Conservation (phyloP, 2,888 invertebrate species). For the Mantis religiosa region DNA sequence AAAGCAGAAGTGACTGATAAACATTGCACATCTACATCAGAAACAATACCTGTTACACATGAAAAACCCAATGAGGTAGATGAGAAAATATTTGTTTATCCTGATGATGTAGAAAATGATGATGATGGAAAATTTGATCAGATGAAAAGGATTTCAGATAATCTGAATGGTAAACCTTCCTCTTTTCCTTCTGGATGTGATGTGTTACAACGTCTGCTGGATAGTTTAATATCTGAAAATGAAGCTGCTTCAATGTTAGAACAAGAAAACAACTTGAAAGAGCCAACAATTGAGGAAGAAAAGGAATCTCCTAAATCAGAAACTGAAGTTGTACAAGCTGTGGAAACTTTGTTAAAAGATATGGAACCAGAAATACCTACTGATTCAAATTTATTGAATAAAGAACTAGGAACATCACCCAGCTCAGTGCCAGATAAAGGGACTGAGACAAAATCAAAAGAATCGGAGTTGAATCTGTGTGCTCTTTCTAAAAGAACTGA, state of each 20-base stretch:
- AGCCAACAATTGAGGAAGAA: neutral
- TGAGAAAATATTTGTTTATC: neutral
- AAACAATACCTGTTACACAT: neutral
- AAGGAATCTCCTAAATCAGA: neutral
- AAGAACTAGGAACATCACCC: neutral
- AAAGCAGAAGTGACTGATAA: neutral
- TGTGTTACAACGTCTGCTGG: neutral
- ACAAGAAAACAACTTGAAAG: neutral
- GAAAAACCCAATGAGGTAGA: slow-evolving; percentile 9
- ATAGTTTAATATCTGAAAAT: neutral
- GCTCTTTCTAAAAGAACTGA: neutral
- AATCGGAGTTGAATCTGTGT: neutral
- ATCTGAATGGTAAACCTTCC: neutral
- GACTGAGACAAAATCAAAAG: neutral
- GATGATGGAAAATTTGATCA: slow-evolving; percentile 25
- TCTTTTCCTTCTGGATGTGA: neutral
- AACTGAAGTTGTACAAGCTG: slow-evolving; percentile 8
- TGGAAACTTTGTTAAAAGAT: neutral
- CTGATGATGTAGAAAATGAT: slow-evolving; percentile 3
- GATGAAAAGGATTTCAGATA: neutral
- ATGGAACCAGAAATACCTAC: too few species aligned
- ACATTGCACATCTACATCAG: neutral
- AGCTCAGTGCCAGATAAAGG: neutral
- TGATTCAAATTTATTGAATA: too few species aligned
- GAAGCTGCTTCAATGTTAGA: neutral